Base-by-base conservation (phyloP, 2,113 vertebrate species). In the Pluvianellus socialis region DNA sequence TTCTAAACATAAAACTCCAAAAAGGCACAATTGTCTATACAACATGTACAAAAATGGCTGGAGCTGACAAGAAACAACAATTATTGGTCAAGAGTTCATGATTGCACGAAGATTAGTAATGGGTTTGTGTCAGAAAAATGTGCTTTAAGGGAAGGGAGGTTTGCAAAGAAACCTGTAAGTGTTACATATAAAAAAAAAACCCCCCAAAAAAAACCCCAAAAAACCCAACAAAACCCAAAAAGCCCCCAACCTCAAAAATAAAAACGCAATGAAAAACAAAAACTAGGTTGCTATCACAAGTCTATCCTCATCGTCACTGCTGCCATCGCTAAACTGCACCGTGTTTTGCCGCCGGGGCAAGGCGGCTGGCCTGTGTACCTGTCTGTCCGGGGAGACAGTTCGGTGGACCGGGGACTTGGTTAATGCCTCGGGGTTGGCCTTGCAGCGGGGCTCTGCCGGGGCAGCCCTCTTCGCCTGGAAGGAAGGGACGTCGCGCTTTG, bases 1-100 rank as follows among this genome's bases (percentile, higher is more conserved):
- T 98, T 98, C 98, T 98, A 99, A 99, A 99, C 98, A 98, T 98
- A 98, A 99, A 99, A 99, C 98, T 99, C 98, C 98, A 99, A 99
- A 98, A 99, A 99, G 99, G 99, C 99, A 99, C 99, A 98, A 99
- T 98, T 75, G 98, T 99, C 99, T 99, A 98, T 99, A 99, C 99
- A 99, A 99, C 99, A 99, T 99, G 98, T 99, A 99, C 99, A 99
- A 99, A 99, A 98, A 97, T 98, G 98, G 98, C 98, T 98, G 98
- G 98, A 99, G 98, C 97, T 97, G 98, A 99, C 99, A 98, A 98
- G 97, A 98, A 98, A 98, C 98, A 98, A 99, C 98, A 97, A 98
- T 98, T 98, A 99, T 99, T 99, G 99, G 99, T 99, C 99, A 98
- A 98, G 98, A 98, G 97, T 98, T 98, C 98, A 98, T 98, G 99